Evolutionary conservation across 2,888 invertebrate genomes (phyloP), one percentile per base, ranked within the genome.

Genomic region (Limnephilus auricula): DNA sequence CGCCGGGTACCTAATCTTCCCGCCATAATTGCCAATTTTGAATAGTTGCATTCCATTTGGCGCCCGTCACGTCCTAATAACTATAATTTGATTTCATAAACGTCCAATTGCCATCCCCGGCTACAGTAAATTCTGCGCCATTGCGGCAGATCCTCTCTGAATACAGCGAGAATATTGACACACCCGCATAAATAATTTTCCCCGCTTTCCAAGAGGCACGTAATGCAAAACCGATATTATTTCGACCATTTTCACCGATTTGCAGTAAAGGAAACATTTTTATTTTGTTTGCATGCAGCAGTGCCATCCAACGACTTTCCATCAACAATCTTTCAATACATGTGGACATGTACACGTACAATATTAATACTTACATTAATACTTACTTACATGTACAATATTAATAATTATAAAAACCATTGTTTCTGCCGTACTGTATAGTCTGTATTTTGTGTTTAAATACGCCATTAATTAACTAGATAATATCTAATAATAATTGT

Each of bases 21-120:
- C 34, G n/a, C 65, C 78, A 65, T 88, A 79, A 88, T 88, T 88
- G 87, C n/a, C 87, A 88, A 79, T 78, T 78, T 88, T 25, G 78
- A 78, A 88, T 88, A 78, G 78, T 78, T 88, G 87, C 65, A 78
- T 34, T 86, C 87, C 87, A 88, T 88, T 88, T 50, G 34, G 37
- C 34, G 25, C 78, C 78, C 34, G 78, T 88, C 78, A 32, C 87
- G 87, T 88, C 31, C 78, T 85, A 34, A 88, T 88, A 32, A 78
- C 87, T 78, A 34, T 88, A 78, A 88, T 88, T 88, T 88, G 31
- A 88, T 88, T 37, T 78, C 30, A 37, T 85, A 82, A 82, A 82
- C 32, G 82, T 65, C 32, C 32, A 82, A 32, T 82, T 15, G 82
- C 82, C 34, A 34, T 25, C 82, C 18, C 25, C 3, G 0, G 15